Evolutionary conservation across 2,888 invertebrate genomes (phyloP), one percentile per base, ranked within the genome.

Genomic region (Vannuccia rotundouncinata): DNA sequence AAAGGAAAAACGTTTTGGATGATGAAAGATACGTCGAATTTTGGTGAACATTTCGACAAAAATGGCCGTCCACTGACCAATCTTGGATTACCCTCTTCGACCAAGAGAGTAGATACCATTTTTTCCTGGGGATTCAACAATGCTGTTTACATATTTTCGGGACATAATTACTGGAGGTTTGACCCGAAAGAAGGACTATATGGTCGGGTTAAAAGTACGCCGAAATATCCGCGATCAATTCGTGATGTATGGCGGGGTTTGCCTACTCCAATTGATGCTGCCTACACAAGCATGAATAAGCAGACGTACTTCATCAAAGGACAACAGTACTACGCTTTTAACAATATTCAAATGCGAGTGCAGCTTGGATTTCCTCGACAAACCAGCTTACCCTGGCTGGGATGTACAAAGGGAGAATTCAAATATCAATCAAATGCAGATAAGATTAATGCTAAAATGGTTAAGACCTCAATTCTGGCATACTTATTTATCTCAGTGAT

Each of bases 161-260:
- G 79, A 10, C 1, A 77, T 25, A 13, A 74, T 22, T 79, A 79
- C 29, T 79, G 79, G 79, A 79, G 28, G 30, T 76, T 79, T 5
- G 45, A 79, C 27, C 27, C 22, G 25, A 5, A 5, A 25, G n/a
- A n/a, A 5, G 29, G 30, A n/a, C 27, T 25, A 78, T 73, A 60
- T 74, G 79, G 79, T 0, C 17, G 31, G 5, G 75, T 95, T 5
- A 17, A 13, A 13, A 45, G 45, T 17, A 95, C 95, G 86, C 89
- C 92, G 81, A 95, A 95, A 89, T 95, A 95, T 88, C 95, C 95
- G 0, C 91, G 95, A 78, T 92, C 94, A 85, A 79, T 79, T 76
- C 94, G 95, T 92, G 91, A 91, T 77, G 93, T 94, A 91, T 95
- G 95, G 93, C 91, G 91, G 84, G 95, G 95, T 1, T 92, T 95